Base-by-base conservation (phyloP, 2,888 invertebrate species). In the Clusia tigrina region DNA sequence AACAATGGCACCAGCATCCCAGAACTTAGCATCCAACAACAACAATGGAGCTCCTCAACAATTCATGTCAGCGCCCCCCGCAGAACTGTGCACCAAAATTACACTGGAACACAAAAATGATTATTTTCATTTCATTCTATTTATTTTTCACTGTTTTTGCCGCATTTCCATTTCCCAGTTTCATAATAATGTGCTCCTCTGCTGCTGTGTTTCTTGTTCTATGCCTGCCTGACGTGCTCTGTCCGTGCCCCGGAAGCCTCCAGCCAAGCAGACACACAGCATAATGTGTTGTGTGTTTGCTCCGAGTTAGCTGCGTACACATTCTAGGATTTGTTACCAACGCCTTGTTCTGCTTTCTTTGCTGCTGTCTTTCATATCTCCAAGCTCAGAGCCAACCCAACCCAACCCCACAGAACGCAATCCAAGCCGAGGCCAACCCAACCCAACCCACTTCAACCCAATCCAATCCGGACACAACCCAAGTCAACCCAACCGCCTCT, bases 91-190 rank as follows among this genome's bases (percentile, higher is more conserved):
- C 15, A 25, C 54, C 22, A 18, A 58, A 52, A 37, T 37, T 46
- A 52, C 52, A 56, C 22, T 55, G 56, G 37, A 51, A 56, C 52
- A 37, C n/a, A n/a, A n/a, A n/a, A 53, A 59, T 53, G 59, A 59
- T 53, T 25, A 59, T 53, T 59, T 59, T 48, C 2, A 10, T 6
- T 37, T 37, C 18, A 18, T 55, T 12, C 23, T 38, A 12, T 55
- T 22, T 9, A 2, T 32, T 12, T 18, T 12, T 32, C 9, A 3
- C 15, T 20, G 18, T 12, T 48, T 48, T 48, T 20, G 20, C 10
- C 18, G 22, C 26, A 15, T 25, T 46, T 56, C 32, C 32, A 1
- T 32, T 17, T 53, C n/a, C 53, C 25, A 24, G n/a, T 23, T 25
- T 54, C n/a, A 25, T n/a, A 25, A 53, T 53, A 53, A 53, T 22